Evolutionary conservation across 2,797 vertebrate genomes (phyloP).

Genomic region (Channa striata): DNA sequence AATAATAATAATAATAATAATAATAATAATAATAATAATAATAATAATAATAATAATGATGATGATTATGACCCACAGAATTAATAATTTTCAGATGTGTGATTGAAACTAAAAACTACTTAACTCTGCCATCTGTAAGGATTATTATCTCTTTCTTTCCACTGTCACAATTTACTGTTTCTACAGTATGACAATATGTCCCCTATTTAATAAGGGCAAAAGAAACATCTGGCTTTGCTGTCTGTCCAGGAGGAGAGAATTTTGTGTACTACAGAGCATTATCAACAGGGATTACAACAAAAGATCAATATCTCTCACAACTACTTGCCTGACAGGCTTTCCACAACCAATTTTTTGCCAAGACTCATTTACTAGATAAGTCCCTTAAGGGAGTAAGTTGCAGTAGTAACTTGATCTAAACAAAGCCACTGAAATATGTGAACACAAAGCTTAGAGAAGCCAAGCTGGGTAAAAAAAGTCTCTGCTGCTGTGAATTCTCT

Average conservation of each 20-base stretch:
- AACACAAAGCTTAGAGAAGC: constrained; percentile 15
- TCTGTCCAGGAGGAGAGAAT: constrained; percentile 30
- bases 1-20: too few species aligned
- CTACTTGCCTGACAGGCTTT: constrained; percentile 35
- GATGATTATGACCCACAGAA: too few species aligned
- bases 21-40: too few species aligned
- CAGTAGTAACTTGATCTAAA: constrained; percentile 39
- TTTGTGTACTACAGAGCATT: constrained; percentile 25
- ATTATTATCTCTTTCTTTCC: constrained; percentile 48
- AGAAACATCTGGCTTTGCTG: constrained; percentile 76
- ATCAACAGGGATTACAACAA: constrained; percentile 30
- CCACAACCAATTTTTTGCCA: constrained; percentile 33
- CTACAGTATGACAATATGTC: constrained; percentile 55
- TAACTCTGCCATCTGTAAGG: constrained; percentile 71
- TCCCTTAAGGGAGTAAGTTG: constrained; percentile 40
- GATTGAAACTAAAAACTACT: constrained; percentile 62
- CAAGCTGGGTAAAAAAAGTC: constrained; percentile 25
- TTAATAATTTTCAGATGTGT: constrained; percentile 56
- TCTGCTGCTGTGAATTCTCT: constrained; percentile 22
- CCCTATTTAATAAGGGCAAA: constrained; percentile 59
- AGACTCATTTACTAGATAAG: constrained; percentile 39
- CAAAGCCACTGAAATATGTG: constrained; percentile 23
- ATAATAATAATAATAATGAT: too few species aligned
- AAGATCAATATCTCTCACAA: constrained; percentile 35
- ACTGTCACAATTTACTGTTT: constrained; percentile 64